Base-by-base conservation (phyloP, 2,888 invertebrate genomes). In the Mycalesis mineus region DNA sequence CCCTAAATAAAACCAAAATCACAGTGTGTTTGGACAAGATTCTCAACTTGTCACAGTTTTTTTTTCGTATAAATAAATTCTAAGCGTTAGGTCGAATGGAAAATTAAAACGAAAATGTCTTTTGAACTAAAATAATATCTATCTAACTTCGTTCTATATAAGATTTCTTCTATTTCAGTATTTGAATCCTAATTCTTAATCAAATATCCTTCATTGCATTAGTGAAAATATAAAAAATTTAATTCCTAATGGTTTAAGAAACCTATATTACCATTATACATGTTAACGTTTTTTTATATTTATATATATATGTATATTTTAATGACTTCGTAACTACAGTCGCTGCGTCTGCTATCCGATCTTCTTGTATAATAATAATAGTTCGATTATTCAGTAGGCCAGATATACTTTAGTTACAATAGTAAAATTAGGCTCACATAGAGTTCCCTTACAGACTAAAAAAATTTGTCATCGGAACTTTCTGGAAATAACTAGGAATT, bases 1-100 rank as follows among this genome's bases (percentile, higher is more conserved):
- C 71, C 75, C 83, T 84, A 83, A 82, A 82, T 88, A 88, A 87
- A 86, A 88, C 85, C 85, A 85, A 89, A 88, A 89, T 89, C 88
- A 89, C 88, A 89, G 89, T 81, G 74, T 81, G 74, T 74, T 73
- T 75, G 80, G 86, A 86, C 87, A 84, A 86, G 78, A 80, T 83
- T 86, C 74, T 74, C 72, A 85, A 84, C 83, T 83, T 81, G 88
- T 71, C 88, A 79, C 73, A 74, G 71, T 78, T 80, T 77, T 76
- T 33, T 77, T 78, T 78, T 74, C 72, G 75, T 79, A 84, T 85
- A 87, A 87, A 88, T 85, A 87, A 85, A 77, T 80, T 81, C 78
- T 84, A 80, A 80, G 77, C 76, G 74, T 65, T 77, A 80, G 75
- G 75, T 77, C 74, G 72, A 74, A 73, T 75, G 75, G 72, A 76